Evolutionary conservation across 2,113 vertebrate species (phyloP), one percentile per base, ranked within the genome.

Genomic region (Pollimyrus isidori): DNA sequence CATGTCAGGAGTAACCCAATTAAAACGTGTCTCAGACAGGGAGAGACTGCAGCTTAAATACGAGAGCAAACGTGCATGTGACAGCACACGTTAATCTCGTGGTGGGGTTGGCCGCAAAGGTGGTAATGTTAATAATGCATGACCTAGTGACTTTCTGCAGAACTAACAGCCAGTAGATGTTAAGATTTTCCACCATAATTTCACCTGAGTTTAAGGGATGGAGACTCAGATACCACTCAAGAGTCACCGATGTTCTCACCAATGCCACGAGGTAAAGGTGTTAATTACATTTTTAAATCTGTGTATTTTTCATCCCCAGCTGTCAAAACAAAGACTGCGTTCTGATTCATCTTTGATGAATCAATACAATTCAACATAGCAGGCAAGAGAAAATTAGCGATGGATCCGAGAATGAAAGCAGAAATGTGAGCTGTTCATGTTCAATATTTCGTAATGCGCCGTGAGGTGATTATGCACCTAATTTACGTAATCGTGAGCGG

Each of bases 111-210:
- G 65, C 53, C 19, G 56, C 17, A 65, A 87, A 87, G 56, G 86
- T 87, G 87, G 45, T 23, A 65, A 65, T 87, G 86, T 62, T 87
- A 87, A 58, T 87, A 42, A 87, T 65, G 53, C 56, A 62, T 65
- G 30, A 45, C 39, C 35, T 21, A 35, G 46, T 87, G 86, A 87
- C 86, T 58, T 35, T 52, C 3, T 53, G 86, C 15, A 35, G 6
- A 26, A 39, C 86, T n/a, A 35, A 45, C 30, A 65, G 87, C 9
- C 87, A 65, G 26, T 56, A 45, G 17, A 65, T 26, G 50, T 56
- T 58, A 87, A 9, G 73, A 19, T 80, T 26, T n/a, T 7, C 26
- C 49, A 52, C 48, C 11, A 39, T 39, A 35, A 35, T 53, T 56
- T 87, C 85, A 0, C 84, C 4, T 30, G 30, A 87, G 50, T 87